Percentiles rank a stretch among this genome's conserved stretches.
phyloP scores from a whole-genome alignment of 1,140 invertebrate species.

The Gryllus bimaculatus region DNA sequence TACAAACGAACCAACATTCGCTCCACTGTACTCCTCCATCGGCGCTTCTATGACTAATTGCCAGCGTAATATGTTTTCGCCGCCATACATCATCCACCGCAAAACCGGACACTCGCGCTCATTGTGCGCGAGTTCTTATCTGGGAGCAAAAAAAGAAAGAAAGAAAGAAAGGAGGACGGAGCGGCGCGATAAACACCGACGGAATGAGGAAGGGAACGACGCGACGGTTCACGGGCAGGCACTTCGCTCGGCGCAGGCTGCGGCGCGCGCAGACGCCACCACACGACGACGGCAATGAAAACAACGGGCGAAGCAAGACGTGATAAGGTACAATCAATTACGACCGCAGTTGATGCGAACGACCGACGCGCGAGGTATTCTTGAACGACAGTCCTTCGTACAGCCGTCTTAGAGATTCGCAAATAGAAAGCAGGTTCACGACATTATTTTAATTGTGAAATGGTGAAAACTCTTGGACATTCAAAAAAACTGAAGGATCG shows the following conservation, averaged over 20 bases:
- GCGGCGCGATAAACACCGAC: not conserved
- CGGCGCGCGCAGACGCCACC: too few species aligned
- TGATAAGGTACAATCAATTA: too few species aligned
- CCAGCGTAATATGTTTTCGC: not conserved
- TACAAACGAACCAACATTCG: not conserved
- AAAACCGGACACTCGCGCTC: not conserved
- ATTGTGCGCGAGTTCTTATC: not conserved
- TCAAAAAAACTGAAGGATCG: too few species aligned
- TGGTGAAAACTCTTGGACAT: too few species aligned
- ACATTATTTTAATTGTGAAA: too few species aligned
- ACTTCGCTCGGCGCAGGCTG: not conserved
- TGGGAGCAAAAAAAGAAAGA: not conserved
- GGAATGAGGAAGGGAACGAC: not conserved
- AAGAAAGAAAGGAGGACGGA: not conserved
- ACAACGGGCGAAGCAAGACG: too few species aligned
- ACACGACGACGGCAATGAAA: too few species aligned
- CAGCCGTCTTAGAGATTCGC: too few species aligned
- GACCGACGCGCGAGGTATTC: too few species aligned
- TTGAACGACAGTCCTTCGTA: too few species aligned
- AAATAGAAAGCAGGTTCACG: too few species aligned
- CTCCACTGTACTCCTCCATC: not conserved
- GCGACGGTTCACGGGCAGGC: not conserved
- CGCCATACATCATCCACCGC: not conserved
- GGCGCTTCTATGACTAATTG: not conserved
- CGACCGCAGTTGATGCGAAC: too few species aligned